phyloP scores from a whole-genome alignment of 2,113 vertebrate genomes.

The Rhadina sibilatrix region DNA sequence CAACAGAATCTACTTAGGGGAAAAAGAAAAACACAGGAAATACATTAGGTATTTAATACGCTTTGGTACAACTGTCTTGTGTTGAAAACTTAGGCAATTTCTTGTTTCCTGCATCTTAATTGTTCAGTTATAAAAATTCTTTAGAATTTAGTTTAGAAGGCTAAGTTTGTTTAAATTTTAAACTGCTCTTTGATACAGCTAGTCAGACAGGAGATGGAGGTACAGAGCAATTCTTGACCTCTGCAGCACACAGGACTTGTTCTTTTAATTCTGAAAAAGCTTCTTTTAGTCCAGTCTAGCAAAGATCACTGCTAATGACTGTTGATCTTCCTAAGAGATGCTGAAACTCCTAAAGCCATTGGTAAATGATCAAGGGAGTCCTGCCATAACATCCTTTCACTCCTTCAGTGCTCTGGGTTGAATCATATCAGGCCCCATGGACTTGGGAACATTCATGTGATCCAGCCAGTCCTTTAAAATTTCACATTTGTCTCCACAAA shows the following conservation, averaged over 20 bases:
- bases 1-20: neutral
- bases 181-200: neutral
- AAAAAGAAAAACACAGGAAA: neutral
- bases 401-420: neutral
- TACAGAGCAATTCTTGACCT: neutral
- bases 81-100: neutral
- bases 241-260: neutral
- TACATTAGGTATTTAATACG: neutral
- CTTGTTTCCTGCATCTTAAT: neutral
- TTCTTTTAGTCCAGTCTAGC: neutral
- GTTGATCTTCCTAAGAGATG: neutral
- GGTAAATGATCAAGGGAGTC: neutral
- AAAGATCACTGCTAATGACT: neutral
- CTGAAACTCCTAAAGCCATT: neutral
- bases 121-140: neutral
- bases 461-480: neutral
- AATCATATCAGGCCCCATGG: neutral
- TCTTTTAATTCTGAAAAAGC: neutral
- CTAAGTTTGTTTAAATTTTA: neutral
- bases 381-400: neutral
- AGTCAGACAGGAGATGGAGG: neutral
- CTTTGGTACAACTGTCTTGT: neutral
- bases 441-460: neutral
- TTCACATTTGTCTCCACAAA: neutral
- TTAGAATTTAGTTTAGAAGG: neutral